A percentile compares a stretch with the other conserved stretches of the same genome.
phyloP scores from a whole-genome alignment of 2,113 vertebrate species.

The Dolichallabes microphthalmus region DNA sequence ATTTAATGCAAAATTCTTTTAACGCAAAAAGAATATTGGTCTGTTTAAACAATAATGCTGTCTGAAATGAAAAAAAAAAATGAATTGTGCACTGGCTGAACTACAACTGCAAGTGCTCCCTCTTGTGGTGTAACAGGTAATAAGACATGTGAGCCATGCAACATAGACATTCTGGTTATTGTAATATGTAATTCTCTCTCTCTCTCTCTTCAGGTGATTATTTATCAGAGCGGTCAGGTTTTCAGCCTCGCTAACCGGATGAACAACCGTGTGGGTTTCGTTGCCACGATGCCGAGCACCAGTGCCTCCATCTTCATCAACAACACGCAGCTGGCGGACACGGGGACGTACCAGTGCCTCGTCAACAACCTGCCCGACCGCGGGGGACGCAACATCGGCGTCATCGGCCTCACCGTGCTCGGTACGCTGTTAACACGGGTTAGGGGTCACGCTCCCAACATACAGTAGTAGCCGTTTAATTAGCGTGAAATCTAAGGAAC shows the following conservation, averaged over 20 bases:
- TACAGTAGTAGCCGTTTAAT: not conserved
- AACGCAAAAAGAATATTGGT: too few relatives aligned
- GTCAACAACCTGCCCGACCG: slow-evolving; percentile 97
- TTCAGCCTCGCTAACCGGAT: slow-evolving; percentile 90
- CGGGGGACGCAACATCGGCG: slow-evolving; percentile 91
- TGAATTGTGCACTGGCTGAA: too few relatives aligned
- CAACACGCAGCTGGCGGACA: slow-evolving; percentile 95
- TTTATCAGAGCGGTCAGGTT: slow-evolving; percentile 96
- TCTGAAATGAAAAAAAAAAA: too few relatives aligned
- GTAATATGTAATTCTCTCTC: not conserved
- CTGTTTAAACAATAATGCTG: too few relatives aligned
- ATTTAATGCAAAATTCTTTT: too few relatives aligned
- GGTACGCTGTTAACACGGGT: slow-evolving; percentile 68
- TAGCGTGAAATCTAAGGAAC: not conserved
- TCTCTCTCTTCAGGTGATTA: slow-evolving; percentile 83
- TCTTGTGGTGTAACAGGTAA: too few relatives aligned
- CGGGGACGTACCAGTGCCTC: slow-evolving; percentile 98
- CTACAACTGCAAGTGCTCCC: too few relatives aligned
- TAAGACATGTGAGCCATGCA: too few relatives aligned
- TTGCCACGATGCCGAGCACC: slow-evolving; percentile 94
- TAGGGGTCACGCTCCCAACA: not conserved
- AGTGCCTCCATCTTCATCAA: slow-evolving; percentile 99
- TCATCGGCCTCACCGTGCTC: slow-evolving; percentile 93
- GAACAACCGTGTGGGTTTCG: slow-evolving; percentile 90
- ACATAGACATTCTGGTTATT: not conserved